Evolutionary conservation across 2,113 vertebrate species (phyloP).

Genomic region (Saccopteryx leptura): DNA sequence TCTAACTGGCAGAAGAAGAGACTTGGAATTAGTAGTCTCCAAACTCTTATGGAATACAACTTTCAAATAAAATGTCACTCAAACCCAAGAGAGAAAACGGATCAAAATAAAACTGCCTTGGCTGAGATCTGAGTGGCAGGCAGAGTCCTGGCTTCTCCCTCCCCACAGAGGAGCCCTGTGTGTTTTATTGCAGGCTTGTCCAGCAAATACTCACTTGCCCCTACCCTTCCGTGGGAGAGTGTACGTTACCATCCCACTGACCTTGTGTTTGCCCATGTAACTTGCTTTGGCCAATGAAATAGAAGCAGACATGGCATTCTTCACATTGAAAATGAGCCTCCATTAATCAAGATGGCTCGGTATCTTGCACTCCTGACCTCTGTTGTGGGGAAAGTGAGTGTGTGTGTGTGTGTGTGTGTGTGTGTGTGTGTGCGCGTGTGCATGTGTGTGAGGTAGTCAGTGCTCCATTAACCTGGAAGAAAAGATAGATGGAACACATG

Average conservation of each 20-base stretch:
- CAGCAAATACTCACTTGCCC: background rate
- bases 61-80: constrained; percentile 57
- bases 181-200: background rate
- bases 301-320: background rate
- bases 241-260: background rate
- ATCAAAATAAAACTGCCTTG: background rate
- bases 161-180: background rate
- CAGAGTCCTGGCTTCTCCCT: background rate
- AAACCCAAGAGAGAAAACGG: background rate
- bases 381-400: no score
- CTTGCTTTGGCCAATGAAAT: background rate
- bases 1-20: constrained; percentile 4
- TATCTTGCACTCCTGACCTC: background rate
- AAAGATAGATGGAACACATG: background rate
- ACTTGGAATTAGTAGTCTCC: background rate
- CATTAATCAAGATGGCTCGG: background rate
- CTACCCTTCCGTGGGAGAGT: background rate
- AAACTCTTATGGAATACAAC: background rate
- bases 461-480: background rate
- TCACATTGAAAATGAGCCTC: background rate
- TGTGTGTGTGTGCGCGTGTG: no score
- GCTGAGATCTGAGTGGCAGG: background rate
- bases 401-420: no score
- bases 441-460: no score
- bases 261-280: background rate